A percentile compares a stretch with the other conserved stretches of the same genome.
Evolutionary conservation across 2,888 invertebrate genomes (phyloP).

Genomic region (Argynnis bischoffii): DNA sequence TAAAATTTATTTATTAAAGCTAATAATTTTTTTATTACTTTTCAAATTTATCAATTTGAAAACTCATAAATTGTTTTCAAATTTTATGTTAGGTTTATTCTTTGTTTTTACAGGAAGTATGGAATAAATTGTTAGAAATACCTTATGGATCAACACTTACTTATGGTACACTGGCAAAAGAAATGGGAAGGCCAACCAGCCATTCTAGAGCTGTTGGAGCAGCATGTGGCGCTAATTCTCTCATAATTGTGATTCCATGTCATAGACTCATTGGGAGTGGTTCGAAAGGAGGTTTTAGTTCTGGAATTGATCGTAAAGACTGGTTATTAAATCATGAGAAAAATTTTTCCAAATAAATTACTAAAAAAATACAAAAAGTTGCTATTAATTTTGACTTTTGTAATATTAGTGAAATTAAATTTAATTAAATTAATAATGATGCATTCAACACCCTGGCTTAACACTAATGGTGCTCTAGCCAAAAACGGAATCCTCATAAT

Average conservation of each 20-base stretch:
- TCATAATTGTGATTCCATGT: conserved; percentile 68
- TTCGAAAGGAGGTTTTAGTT: conserved; percentile 76
- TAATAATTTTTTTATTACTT: no score
- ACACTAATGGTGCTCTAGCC: no score
- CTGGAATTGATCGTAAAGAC: conserved; percentile 77
- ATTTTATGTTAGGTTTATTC: neutral
- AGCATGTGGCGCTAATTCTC: conserved; percentile 70
- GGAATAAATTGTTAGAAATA: conserved; percentile 62
- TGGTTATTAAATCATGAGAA: conserved; percentile 77
- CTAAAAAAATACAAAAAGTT: neutral
- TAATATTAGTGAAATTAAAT: no score
- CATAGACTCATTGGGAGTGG: conserved; percentile 64
- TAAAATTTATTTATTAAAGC: no score
- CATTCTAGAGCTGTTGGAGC: conserved; percentile 70
- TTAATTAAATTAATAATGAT: no score
- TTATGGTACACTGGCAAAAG: conserved; percentile 66
- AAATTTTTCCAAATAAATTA: conserved; percentile 43
- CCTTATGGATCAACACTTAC: conserved; percentile 67
- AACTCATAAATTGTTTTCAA: no score
- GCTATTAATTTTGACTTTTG: no score
- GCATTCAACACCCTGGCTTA: no score
- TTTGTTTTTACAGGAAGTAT: conserved; percentile 59
- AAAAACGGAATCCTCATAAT: no score
- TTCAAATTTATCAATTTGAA: no score
- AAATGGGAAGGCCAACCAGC: conserved; percentile 58